phyloP scores from a whole-genome alignment of 1,140 invertebrate species.

The Drosophila mauritiana region DNA sequence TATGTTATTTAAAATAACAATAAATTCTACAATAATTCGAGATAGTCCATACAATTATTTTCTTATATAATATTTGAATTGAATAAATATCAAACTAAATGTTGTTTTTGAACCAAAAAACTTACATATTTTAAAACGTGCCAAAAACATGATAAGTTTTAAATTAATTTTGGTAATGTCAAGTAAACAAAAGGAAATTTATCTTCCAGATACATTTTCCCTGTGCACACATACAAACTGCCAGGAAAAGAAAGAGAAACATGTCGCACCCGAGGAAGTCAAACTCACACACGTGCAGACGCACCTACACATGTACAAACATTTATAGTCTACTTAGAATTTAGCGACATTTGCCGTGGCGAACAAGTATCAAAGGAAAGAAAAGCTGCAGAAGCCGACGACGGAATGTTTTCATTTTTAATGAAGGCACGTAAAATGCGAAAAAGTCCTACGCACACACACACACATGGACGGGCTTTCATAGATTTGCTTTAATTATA shows the following conservation, averaged over 20 bases:
- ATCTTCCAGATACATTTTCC: not conserved
- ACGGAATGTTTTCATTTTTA: slow-evolving; percentile 81
- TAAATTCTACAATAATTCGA: no score
- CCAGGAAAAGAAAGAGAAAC: slow-evolving; percentile 45
- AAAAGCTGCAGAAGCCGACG: slow-evolving; percentile 38
- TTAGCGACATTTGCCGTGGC: slow-evolving; percentile 52
- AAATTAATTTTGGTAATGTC: no score
- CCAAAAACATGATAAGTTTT: no score
- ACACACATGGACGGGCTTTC: slow-evolving; percentile 48
- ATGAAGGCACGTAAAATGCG: slow-evolving; percentile 83
- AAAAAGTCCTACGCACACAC: slow-evolving; percentile 58
- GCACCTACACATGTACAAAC: slow-evolving; percentile 51
- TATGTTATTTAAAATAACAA: no score
- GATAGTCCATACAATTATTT: no score
- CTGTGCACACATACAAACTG: slow-evolving; percentile 23
- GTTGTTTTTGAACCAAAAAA: not conserved
- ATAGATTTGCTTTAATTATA: slow-evolving; percentile 83
- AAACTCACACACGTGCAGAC: slow-evolving; percentile 23
- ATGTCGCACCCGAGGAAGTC: slow-evolving; percentile 56
- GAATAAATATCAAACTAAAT: not conserved
- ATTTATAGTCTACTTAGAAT: slow-evolving; percentile 81
- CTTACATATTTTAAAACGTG: not conserved
- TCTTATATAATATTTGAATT: no score
- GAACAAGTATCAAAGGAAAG: slow-evolving; percentile 15
- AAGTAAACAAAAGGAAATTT: no score